These are phyloP conservation scores for Catocala fraxini DNA, from an alignment of 2,888 invertebrate species.

Conservation along the genomic window DNA sequence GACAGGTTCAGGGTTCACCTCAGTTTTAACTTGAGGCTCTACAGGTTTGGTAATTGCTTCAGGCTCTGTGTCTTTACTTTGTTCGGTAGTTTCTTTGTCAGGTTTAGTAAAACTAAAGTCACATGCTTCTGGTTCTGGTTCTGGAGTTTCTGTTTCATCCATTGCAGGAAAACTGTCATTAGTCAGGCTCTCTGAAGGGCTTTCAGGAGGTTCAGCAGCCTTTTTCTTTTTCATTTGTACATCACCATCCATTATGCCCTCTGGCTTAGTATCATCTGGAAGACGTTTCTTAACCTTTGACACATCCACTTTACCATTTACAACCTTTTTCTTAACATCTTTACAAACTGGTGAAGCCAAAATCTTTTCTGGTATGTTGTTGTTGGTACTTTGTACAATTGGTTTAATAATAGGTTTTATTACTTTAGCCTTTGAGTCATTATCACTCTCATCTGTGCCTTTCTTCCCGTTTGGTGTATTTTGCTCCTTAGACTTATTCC, in stretches of 20 bases:
- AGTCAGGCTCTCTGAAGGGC: slow-evolving; percentile 94
- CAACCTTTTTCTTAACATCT: slow-evolving; percentile 79
- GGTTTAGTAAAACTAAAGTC: slow-evolving; percentile 83
- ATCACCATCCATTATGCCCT: slow-evolving; percentile 88
- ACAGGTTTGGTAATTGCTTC: slow-evolving; percentile 69
- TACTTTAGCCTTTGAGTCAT: slow-evolving; percentile 75
- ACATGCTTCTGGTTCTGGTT: slow-evolving; percentile 81
- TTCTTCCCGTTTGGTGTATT: slow-evolving; percentile 85
- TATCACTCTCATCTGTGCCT: slow-evolving; percentile 83
- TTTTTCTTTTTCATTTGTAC: slow-evolving; percentile 87
- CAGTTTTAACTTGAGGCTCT: slow-evolving; percentile 74
- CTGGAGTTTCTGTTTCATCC: slow-evolving; percentile 89
- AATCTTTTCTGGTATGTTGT: slow-evolving; percentile 76
- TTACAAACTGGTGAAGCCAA: slow-evolving; percentile 77
- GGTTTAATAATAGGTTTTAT: slow-evolving; percentile 69
- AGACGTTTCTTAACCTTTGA: slow-evolving; percentile 88
- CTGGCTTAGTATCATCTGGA: slow-evolving; percentile 85
- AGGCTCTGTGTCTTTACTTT: slow-evolving; percentile 72
- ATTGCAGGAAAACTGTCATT: slow-evolving; percentile 95
- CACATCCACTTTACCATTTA: slow-evolving; percentile 84
- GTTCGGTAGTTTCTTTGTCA: slow-evolving; percentile 77
- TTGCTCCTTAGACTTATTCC: slow-evolving; percentile 94
- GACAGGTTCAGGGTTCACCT: slow-evolving; percentile 65
- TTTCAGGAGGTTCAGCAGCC: slow-evolving; percentile 88
- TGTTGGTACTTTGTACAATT: slow-evolving; percentile 77